Percentiles rank a stretch among this genome's conserved stretches.
Conservation (phyloP, 1,140 invertebrate genomes). For the Aphis craccivora region DNA sequence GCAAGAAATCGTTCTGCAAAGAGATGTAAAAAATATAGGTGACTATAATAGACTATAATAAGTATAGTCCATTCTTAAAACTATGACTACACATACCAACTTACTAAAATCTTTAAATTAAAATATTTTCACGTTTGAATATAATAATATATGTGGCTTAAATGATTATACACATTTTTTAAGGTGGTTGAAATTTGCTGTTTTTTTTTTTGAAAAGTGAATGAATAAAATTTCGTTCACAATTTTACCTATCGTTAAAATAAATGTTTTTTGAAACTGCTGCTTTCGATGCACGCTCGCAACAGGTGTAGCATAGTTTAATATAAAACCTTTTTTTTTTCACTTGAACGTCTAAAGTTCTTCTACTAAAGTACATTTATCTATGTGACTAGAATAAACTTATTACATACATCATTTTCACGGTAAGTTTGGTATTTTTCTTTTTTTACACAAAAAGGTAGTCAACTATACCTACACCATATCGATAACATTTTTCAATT, state of each 20-base stretch:
- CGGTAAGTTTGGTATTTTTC: not conserved
- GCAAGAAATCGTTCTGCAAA: not conserved
- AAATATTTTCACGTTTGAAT: not conserved
- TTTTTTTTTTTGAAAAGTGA: not conserved
- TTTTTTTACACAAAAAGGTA: not conserved
- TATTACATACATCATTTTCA: not conserved
- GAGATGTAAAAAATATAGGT: not conserved
- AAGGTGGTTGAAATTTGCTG: not conserved
- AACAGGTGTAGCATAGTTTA: constrained; percentile 12
- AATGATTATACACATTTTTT: not conserved
- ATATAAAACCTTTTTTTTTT: constrained; percentile 22
- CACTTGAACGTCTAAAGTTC: not conserved
- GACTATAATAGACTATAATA: not conserved
- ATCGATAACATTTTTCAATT: not conserved
- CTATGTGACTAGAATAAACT: constrained; percentile 29
- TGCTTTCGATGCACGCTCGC: not conserved
- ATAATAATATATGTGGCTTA: not conserved
- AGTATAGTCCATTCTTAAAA: not conserved
- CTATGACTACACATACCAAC: not conserved
- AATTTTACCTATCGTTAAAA: constrained; percentile 2
- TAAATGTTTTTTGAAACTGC: constrained; percentile 18
- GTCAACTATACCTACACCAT: not conserved
- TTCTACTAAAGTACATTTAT: constrained; percentile 6
- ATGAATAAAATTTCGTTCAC: not conserved
- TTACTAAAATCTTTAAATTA: not conserved